Conservation (phyloP, 2,797 vertebrate genomes). For the Poecile montanus region DNA sequence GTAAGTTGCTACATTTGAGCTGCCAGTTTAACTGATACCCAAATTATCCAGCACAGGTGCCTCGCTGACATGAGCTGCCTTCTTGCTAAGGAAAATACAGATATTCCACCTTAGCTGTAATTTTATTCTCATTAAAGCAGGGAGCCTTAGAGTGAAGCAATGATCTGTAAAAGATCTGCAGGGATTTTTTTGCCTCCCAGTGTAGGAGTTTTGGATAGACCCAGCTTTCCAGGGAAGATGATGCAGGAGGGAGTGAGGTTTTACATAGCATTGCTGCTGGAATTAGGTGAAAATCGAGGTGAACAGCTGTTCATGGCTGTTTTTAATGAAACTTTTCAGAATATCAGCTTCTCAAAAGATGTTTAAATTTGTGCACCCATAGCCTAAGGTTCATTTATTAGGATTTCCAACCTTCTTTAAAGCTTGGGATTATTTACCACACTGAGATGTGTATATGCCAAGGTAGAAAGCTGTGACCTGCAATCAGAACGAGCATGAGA, state of each 20-base stretch:
- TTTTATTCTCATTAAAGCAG: background rate
- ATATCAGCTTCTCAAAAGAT: background rate
- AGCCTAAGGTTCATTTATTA: background rate
- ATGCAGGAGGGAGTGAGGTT: background rate
- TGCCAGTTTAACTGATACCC: background rate
- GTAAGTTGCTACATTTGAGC: fast-evolving
- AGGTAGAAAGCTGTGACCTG: background rate
- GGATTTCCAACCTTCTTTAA: background rate
- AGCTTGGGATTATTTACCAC: background rate
- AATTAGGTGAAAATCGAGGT: background rate
- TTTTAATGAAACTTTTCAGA: background rate
- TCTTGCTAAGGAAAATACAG: background rate
- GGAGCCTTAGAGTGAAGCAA: background rate
- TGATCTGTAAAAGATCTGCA: background rate
- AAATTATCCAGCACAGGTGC: background rate
- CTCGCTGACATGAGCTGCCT: background rate
- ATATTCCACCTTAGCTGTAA: background rate
- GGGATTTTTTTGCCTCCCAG: too few species aligned
- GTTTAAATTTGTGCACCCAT: background rate
- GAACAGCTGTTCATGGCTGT: background rate
- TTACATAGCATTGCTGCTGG: background rate
- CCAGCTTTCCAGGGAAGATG: background rate
- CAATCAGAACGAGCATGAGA: background rate
- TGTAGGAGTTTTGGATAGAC: background rate
- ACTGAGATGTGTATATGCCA: background rate